Evolutionary conservation across 2,797 vertebrate species (phyloP).

Genomic region (Todus mexicanus): DNA sequence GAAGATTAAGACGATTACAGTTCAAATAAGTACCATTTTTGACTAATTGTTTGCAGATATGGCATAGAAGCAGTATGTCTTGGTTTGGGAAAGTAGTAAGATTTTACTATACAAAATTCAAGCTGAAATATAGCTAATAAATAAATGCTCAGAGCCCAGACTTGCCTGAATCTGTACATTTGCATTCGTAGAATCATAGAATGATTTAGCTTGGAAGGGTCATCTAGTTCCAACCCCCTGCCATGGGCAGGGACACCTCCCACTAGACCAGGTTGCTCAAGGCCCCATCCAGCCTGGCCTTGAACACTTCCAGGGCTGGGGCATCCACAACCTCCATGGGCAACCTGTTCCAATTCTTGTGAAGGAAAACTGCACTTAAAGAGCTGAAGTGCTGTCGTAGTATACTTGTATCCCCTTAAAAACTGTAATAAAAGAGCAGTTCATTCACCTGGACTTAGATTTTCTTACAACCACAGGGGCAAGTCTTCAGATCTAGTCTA

Average conservation of each 20-base stretch:
- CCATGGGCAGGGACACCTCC: no score
- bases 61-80: conserved; percentile 9
- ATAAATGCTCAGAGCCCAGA: neutral
- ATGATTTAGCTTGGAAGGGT: no score
- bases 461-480: neutral
- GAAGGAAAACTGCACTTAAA: neutral
- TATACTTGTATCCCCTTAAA: neutral
- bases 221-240: no score
- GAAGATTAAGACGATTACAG: conserved; percentile 80
- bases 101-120: neutral
- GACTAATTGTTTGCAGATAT: conserved; percentile 85
- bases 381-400: neutral
- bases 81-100: neutral
- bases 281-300: no score
- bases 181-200: neutral
- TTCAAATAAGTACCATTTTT: conserved; percentile 79
- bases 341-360: no score
- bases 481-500: neutral
- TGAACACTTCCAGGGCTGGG: no score
- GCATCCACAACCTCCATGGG: no score
- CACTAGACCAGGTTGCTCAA: no score
- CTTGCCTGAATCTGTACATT: neutral
- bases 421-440: neutral
- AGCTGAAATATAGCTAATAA: neutral
- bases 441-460: neutral